A percentile compares a stretch with the other conserved stretches of the same genome.
phyloP scores from a whole-genome alignment of 2,797 vertebrate species.

The Diplodus sargus region DNA sequence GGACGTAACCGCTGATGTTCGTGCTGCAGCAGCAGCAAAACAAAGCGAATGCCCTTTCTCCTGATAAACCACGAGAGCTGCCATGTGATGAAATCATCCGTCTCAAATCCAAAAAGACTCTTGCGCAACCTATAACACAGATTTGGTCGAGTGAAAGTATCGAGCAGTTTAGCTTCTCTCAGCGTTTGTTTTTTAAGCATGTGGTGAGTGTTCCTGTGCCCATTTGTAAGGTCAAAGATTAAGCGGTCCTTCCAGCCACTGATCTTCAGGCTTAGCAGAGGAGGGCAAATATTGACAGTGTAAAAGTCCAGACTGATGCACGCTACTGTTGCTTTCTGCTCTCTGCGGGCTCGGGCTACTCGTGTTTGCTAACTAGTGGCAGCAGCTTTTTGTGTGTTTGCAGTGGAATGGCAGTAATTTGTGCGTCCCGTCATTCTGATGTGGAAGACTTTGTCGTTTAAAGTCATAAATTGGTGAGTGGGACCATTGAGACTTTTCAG shows the following conservation, averaged over 20 bases:
- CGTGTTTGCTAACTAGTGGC: conserved; percentile 4
- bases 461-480: conserved; percentile 20
- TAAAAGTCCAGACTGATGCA: conserved; percentile 62
- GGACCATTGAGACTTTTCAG: conserved; percentile 8
- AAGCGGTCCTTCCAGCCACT: conserved; percentile 17
- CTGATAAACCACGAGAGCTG: conserved; percentile 29
- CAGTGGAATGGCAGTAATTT: conserved; percentile 22
- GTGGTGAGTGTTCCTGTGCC: conserved; percentile 23
- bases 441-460: conserved; percentile 21
- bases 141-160: conserved; percentile 12
- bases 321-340: conserved; percentile 16
- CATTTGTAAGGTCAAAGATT: conserved; percentile 56
- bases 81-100: conserved; percentile 41
- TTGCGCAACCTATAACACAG: conserved; percentile 38
- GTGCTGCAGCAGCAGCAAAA: conserved; percentile 30
- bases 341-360: conserved; percentile 1
- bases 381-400: conserved; percentile 37
- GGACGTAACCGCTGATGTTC: conserved; percentile 23
- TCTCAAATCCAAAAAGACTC: conserved; percentile 19
- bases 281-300: conserved; percentile 79
- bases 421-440: conserved; percentile 1
- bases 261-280: conserved; percentile 33
- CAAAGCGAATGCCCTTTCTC: conserved; percentile 21
- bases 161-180: background rate
- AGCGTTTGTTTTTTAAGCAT: conserved; percentile 3